Percentiles rank a stretch among this genome's conserved stretches.
Evolutionary conservation across 2,113 vertebrate genomes (phyloP).

Genomic region (Brachyhypopomus gauderio): DNA sequence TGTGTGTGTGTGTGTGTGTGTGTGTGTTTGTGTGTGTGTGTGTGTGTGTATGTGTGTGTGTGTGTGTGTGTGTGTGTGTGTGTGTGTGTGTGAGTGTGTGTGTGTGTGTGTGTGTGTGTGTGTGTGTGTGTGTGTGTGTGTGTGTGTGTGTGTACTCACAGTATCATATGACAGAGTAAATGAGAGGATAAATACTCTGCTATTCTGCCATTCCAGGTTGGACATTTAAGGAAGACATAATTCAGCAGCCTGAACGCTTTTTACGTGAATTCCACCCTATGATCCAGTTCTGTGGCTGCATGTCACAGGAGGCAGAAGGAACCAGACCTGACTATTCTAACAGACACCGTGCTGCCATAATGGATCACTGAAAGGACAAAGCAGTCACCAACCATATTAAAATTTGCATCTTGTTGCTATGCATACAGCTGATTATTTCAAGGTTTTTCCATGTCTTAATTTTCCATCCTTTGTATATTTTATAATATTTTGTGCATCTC

Average conservation of each 20-base stretch:
- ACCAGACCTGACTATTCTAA: not conserved
- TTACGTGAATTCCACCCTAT: constrained; percentile 27
- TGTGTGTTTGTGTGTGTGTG: constrained; percentile 34
- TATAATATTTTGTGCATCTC: no score
- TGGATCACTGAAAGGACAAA: not conserved
- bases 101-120: constrained; percentile 34
- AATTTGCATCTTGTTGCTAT: not conserved
- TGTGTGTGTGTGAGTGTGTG: constrained; percentile 34
- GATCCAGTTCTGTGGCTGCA: not conserved
- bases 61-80: constrained; percentile 26
- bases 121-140: constrained; percentile 24
- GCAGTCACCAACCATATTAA: not conserved
- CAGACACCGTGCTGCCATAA: not conserved
- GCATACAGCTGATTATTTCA: no score
- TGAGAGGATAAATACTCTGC: constrained; percentile 8
- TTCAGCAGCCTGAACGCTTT: not conserved
- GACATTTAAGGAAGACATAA: constrained; percentile 25
- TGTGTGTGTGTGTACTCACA: constrained; percentile 26
- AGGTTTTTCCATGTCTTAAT: no score
- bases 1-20: constrained; percentile 32
- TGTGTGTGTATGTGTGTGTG: constrained; percentile 29
- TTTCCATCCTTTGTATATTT: no score
- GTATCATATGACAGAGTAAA: constrained; percentile 48
- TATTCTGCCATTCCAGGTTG: constrained; percentile 17
- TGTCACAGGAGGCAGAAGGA: not conserved